Evolutionary conservation across 2,888 invertebrate genomes (phyloP).

Genomic region (Cybosia mesomella): DNA sequence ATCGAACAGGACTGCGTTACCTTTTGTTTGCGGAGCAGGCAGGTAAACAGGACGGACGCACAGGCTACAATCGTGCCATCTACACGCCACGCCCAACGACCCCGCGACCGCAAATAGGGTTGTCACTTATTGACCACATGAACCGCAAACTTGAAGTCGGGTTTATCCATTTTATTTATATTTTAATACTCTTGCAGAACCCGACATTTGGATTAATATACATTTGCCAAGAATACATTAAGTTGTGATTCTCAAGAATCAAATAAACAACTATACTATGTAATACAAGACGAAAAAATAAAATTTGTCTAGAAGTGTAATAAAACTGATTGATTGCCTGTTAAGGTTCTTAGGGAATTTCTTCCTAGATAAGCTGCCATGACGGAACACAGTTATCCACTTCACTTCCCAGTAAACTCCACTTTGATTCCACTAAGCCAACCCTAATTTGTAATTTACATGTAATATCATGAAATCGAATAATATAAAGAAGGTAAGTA

Average conservation of each 20-base stretch:
- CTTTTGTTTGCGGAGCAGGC: slow-evolving; percentile 61
- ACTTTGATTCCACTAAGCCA: not conserved
- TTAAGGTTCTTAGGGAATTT: not conserved
- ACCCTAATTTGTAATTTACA: not conserved
- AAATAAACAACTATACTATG: too few relatives aligned
- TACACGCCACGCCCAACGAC: slow-evolving; percentile 72
- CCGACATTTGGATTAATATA: not conserved
- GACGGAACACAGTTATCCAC: not conserved
- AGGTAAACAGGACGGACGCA: slow-evolving; percentile 69
- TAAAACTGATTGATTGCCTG: not conserved
- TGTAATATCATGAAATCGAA: slow-evolving; percentile 4
- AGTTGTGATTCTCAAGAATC: not conserved
- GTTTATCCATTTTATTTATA: not conserved
- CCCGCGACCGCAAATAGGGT: slow-evolving; percentile 51
- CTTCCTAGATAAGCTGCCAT: not conserved
- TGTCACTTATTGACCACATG: slow-evolving; percentile 27
- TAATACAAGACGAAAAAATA: too few relatives aligned
- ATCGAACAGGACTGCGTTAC: slow-evolving; percentile 16
- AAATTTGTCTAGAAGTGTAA: not conserved
- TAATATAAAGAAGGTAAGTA: slow-evolving; percentile 1
- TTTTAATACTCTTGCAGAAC: too few relatives aligned
- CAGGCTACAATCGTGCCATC: slow-evolving; percentile 68
- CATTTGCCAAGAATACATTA: not conserved
- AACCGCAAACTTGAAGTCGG: not conserved
- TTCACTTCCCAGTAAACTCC: too few relatives aligned